Conservation (phyloP, 2,113 vertebrate species). For the Phylloscopus trochiloides region DNA sequence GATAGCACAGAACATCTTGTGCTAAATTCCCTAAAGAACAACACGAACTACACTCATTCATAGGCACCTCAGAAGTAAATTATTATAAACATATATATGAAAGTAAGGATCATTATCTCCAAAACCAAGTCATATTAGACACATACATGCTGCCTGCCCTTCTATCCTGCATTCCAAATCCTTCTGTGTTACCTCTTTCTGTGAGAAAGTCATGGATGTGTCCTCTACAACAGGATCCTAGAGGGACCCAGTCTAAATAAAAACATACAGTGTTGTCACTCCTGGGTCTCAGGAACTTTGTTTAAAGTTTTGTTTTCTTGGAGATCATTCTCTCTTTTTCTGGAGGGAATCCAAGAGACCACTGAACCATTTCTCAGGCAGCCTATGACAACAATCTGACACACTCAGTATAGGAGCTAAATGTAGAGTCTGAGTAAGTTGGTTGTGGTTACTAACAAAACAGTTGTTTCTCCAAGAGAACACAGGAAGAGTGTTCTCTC, state of each 20-base stretch:
- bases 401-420: conserved; percentile 33
- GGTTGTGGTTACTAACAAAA: conserved; percentile 56
- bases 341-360: background rate
- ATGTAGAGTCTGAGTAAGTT: conserved; percentile 49
- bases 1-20: background rate
- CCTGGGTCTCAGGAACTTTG: conserved; percentile 43
- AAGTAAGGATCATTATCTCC: background rate
- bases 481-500: background rate
- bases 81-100: background rate
- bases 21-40: background rate
- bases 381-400: conserved; percentile 21
- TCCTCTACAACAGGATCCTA: background rate
- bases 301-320: conserved; percentile 61
- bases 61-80: background rate
- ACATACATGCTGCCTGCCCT: background rate
- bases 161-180: background rate
- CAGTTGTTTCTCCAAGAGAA: conserved; percentile 9
- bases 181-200: background rate
- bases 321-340: conserved; percentile 20
- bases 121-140: background rate
- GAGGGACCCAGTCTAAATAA: conserved; percentile 37
- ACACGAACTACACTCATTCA: background rate
- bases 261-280: conserved; percentile 37
- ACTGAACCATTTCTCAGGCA: background rate
- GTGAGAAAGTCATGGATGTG: background rate